These are phyloP conservation scores for Epinotia ramella DNA, from an alignment of 2,888 invertebrate genomes.

Conservation along the genomic window DNA sequence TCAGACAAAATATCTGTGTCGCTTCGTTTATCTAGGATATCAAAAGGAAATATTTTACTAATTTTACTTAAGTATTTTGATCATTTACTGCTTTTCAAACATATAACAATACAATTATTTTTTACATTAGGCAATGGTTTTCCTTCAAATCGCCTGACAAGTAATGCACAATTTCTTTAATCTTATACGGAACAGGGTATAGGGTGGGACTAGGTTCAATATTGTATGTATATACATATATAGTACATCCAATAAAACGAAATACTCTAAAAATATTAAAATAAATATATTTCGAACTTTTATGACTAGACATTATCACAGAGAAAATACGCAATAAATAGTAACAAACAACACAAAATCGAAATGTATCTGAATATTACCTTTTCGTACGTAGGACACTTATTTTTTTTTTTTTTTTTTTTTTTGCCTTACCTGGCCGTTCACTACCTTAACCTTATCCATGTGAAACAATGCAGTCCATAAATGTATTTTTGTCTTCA, in stretches of 20 bases:
- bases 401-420: constrained; percentile 9
- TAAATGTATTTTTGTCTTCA: not conserved
- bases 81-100: too few relatives aligned
- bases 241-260: not conserved
- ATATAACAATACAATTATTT: too few relatives aligned
- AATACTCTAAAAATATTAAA: constrained; percentile 1
- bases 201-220: too few relatives aligned
- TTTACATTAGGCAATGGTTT: too few relatives aligned
- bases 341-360: not conserved
- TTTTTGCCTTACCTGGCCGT: constrained; percentile 12
- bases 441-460: not conserved
- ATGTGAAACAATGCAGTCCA: not conserved
- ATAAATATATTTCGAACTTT: constrained; percentile 27
- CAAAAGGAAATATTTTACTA: too few relatives aligned
- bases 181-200: too few relatives aligned
- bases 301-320: constrained; percentile 36
- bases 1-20: too few relatives aligned
- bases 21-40: too few relatives aligned
- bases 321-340: constrained; percentile 4
- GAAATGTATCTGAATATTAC: constrained; percentile 5
- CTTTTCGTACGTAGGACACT: not conserved
- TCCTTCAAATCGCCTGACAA: too few relatives aligned
- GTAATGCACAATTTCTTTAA: too few relatives aligned
- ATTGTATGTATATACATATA: too few relatives aligned
- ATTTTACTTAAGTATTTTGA: too few relatives aligned